Evolutionary conservation across 2,797 vertebrate species (phyloP).

Genomic region (Xenentodon cancila): DNA sequence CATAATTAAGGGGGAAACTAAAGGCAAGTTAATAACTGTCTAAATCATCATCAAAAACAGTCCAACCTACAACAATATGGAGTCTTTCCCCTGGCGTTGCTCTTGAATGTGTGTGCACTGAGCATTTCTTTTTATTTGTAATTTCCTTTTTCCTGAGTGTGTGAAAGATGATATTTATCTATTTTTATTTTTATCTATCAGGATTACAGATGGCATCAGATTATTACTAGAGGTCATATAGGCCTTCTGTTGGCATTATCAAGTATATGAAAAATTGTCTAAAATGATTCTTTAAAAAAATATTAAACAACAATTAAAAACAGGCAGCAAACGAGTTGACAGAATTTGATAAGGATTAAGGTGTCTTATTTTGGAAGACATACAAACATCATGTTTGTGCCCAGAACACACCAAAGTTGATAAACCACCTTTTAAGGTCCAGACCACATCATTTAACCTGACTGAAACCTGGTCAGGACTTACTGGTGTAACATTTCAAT

Average conservation of each 20-base stretch:
- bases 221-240: conserved; percentile 5
- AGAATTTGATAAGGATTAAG: neutral
- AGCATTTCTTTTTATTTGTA: conserved; percentile 37
- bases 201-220: conserved; percentile 2
- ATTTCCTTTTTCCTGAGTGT: conserved; percentile 51
- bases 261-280: neutral
- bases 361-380: conserved; percentile 14
- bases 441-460: neutral
- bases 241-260: neutral
- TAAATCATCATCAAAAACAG: conserved; percentile 25
- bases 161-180: conserved; percentile 36
- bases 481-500: no score
- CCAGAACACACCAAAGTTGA: conserved; percentile 16
- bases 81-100: conserved; percentile 67
- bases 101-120: conserved; percentile 61
- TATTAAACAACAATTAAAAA: neutral
- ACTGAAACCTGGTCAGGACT: no score
- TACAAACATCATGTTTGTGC: conserved; percentile 10
- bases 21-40: conserved; percentile 32
- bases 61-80: conserved; percentile 69
- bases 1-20: conserved; percentile 23
- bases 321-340: neutral
- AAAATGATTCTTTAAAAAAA: neutral
- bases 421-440: neutral
- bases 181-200: conserved; percentile 31